Evolutionary conservation across 1,140 invertebrate species (phyloP).

Genomic region (Zelostemma sp.): DNA sequence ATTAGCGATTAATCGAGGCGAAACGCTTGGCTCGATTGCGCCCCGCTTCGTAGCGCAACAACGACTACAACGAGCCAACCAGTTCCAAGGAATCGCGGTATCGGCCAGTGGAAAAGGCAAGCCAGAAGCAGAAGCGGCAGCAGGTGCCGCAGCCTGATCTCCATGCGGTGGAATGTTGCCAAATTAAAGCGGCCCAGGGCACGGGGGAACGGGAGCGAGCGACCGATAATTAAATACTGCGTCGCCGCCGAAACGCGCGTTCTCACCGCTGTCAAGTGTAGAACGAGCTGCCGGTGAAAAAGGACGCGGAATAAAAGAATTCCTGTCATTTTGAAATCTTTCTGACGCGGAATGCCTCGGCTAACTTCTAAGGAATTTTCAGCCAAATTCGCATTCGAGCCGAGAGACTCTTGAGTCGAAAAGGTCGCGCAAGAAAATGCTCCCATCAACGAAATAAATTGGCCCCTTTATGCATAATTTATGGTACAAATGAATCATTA

Average conservation of each 20-base stretch:
- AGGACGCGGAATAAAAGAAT: constrained; percentile 45
- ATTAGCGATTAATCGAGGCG: constrained; percentile 48
- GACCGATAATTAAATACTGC: constrained; percentile 49
- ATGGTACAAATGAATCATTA: too few relatives aligned
- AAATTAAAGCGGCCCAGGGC: constrained; percentile 45
- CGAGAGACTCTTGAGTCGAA: constrained; percentile 1
- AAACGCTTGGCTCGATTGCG: constrained; percentile 46
- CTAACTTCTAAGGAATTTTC: constrained; percentile 42
- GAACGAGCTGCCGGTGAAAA: constrained; percentile 31
- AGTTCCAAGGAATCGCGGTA: constrained; percentile 38
- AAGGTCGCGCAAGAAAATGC: constrained; percentile 32
- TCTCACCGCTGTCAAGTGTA: constrained; percentile 43
- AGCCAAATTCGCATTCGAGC: constrained; percentile 13
- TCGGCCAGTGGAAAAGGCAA: constrained; percentile 27
- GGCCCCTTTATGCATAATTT: background rate
- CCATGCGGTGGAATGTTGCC: constrained; percentile 53
- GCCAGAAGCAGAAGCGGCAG: constrained; percentile 23
- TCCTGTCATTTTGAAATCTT: constrained; percentile 47
- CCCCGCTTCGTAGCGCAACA: background rate
- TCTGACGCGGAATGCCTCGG: constrained; percentile 45
- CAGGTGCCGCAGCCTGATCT: constrained; percentile 50
- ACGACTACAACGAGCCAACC: too few relatives aligned
- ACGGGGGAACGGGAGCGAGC: constrained; percentile 4
- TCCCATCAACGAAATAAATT: constrained; percentile 26
- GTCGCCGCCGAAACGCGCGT: constrained; percentile 32